Percentiles rank a stretch among this genome's conserved stretches.
Evolutionary conservation across 1,140 invertebrate species (phyloP).

Genomic region (Monomorium pharaonis): DNA sequence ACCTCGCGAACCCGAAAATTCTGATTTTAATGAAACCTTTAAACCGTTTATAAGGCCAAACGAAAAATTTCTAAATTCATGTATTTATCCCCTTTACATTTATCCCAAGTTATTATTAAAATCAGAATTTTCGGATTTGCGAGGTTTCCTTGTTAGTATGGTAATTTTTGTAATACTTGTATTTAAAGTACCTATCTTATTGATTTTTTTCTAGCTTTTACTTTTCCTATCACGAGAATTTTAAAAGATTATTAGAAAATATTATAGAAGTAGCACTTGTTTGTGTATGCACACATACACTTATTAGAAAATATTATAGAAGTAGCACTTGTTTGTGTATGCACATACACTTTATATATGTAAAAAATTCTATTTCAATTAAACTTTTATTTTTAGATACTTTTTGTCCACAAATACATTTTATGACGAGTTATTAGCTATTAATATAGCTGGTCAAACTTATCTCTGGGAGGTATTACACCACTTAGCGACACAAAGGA

Average conservation of each 20-base stretch:
- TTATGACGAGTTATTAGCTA: conserved; percentile 89
- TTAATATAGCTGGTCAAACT: conserved; percentile 88
- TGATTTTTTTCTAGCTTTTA: background rate
- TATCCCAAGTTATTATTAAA: too few species aligned
- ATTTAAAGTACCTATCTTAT: background rate
- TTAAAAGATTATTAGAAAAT: background rate
- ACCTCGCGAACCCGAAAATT: too few species aligned
- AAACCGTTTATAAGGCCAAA: too few species aligned
- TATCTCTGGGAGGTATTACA: conserved; percentile 87
- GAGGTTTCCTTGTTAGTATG: too few species aligned
- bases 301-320: background rate
- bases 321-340: background rate
- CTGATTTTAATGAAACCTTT: too few species aligned
- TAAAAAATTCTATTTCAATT: background rate
- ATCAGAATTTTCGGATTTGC: too few species aligned
- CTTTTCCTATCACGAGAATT: background rate
- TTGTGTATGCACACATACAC: background rate
- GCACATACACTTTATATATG: background rate
- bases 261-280: background rate
- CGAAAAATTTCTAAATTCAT: too few species aligned
- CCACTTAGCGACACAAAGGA: conserved; percentile 86
- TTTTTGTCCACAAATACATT: conserved; percentile 89
- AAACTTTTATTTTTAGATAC: conserved; percentile 81
- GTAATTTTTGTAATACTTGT: background rate
- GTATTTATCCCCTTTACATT: too few species aligned